phyloP scores from a whole-genome alignment of 2,888 invertebrate genomes.

The Nemoura dubitans region DNA sequence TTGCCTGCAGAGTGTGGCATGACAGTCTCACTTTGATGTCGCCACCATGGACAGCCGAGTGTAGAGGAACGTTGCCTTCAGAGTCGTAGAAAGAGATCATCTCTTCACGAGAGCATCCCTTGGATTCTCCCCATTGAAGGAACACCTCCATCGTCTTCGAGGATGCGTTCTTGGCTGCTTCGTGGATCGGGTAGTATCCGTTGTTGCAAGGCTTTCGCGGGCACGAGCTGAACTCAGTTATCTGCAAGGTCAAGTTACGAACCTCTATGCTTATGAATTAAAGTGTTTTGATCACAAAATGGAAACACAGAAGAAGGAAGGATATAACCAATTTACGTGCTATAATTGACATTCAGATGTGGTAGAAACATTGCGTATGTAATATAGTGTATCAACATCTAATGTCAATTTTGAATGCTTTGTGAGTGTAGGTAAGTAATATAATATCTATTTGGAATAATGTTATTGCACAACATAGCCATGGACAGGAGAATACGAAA shows the following conservation, averaged over 20 bases:
- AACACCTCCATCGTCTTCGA: conserved; percentile 85
- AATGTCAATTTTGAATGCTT: background rate
- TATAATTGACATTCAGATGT: no score
- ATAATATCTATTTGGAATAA: no score
- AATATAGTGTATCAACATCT: background rate
- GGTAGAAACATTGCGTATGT: no score
- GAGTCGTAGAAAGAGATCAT: conserved; percentile 87
- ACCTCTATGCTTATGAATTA: no score
- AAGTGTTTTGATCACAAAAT: no score
- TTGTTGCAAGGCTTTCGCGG: conserved; percentile 84
- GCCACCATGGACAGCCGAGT: conserved; percentile 62
- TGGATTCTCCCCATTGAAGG: conserved; percentile 82
- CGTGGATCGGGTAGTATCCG: conserved; percentile 91
- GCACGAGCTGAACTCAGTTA: conserved; percentile 80
- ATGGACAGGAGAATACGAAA: no score
- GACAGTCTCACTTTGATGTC: conserved; percentile 58
- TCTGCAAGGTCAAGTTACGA: conserved; percentile 62
- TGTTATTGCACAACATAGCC: no score
- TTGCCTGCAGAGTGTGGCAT: no score
- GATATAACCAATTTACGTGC: no score
- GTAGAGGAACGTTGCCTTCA: conserved; percentile 85
- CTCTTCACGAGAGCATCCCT: conserved; percentile 79
- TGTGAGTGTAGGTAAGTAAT: background rate
- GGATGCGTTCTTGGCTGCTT: conserved; percentile 89
- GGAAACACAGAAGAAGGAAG: no score